Evolutionary conservation across 2,797 vertebrate genomes (phyloP).

Genomic region (Ispidina picta): DNA sequence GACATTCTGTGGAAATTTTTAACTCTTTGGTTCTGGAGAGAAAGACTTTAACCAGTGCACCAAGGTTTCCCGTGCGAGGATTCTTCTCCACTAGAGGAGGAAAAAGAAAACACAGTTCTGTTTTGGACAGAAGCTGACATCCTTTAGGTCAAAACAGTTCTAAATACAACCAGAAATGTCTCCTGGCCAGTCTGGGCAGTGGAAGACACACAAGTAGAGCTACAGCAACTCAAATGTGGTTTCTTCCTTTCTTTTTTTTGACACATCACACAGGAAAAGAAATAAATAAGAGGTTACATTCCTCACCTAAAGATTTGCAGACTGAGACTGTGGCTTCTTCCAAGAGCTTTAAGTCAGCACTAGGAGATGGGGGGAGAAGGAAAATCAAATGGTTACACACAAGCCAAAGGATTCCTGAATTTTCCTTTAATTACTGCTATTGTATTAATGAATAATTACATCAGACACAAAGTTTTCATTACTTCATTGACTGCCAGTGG

Average conservation of each 20-base stretch:
- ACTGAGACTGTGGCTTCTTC: constrained; percentile 92
- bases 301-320: constrained; percentile 91
- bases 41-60: constrained; percentile 91
- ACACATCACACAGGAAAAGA: neutral
- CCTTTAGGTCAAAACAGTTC: neutral
- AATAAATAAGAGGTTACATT: neutral
- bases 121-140: neutral
- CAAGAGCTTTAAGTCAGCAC: constrained; percentile 90
- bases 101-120: neutral
- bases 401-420: neutral
- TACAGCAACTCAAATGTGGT: neutral
- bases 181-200: no score
- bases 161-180: no score
- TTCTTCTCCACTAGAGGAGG: constrained; percentile 91
- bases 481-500: no score
- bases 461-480: no score
- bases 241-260: neutral
- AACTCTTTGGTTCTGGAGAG: constrained; percentile 97
- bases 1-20: constrained; percentile 98
- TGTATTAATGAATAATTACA: no score
- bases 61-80: constrained; percentile 93
- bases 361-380: constrained; percentile 50
- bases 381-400: neutral
- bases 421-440: no score
- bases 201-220: neutral